Conservation (phyloP, 2,797 vertebrate genomes). For the Silurus aristotelis region DNA sequence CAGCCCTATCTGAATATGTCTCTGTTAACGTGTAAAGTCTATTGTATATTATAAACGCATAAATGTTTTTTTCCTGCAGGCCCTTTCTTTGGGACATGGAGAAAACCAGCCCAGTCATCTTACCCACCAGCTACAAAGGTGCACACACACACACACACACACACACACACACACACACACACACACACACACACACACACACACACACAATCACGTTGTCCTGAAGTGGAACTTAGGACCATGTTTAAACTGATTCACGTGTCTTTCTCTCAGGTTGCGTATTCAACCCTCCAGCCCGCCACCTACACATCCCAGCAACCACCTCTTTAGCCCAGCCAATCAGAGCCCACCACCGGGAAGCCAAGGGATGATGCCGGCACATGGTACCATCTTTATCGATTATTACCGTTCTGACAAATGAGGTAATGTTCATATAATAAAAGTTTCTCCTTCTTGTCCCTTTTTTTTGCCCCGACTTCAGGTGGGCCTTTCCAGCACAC, state of each 20-base stretch:
- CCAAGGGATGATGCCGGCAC: conserved; percentile 85
- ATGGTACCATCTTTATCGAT: conserved; percentile 71
- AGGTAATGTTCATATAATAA: background rate
- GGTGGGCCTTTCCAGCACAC: conserved; percentile 85
- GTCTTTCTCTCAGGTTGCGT: conserved; percentile 79
- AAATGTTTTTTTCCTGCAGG: conserved; percentile 66
- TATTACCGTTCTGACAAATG: background rate
- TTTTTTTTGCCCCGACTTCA: conserved; percentile 49
- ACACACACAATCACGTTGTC: background rate
- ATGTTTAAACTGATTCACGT: background rate
- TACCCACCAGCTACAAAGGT: conserved; percentile 99
- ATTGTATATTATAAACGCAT: background rate
- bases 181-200: background rate
- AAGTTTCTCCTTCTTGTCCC: too few relatives aligned
- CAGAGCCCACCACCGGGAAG: conserved; percentile 89
- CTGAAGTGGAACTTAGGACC: background rate
- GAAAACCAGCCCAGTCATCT: conserved; percentile 97
- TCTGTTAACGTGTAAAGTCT: background rate
- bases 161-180: conserved; percentile 18
- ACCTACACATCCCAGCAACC: conserved; percentile 95
- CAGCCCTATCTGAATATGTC: background rate
- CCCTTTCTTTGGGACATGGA: conserved; percentile 84
- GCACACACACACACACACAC: conserved; percentile 6
- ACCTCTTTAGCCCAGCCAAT: conserved; percentile 93
- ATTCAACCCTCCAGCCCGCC: conserved; percentile 98